Base-by-base conservation (phyloP, 2,113 vertebrate genomes). In the Nothobranchius kuhntae region DNA sequence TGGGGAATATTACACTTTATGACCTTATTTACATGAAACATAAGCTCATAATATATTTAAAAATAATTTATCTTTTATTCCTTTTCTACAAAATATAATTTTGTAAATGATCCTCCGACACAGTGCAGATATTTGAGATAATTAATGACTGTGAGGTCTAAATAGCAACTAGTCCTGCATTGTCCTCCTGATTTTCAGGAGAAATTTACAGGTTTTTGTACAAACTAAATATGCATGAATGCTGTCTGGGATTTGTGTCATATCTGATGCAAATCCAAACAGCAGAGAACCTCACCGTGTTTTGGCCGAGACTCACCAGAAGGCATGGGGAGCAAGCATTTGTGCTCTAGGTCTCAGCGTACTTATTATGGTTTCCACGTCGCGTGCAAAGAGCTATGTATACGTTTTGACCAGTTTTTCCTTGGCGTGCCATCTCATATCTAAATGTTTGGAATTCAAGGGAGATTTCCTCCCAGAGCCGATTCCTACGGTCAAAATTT, bases 11-110 rank as follows among this genome's bases (percentile, higher is more conserved):
- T 89, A 82, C 89, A 90, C 87, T 90, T 90, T 92, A 89, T 92
- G 63, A 92, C 66, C 86, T 89, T 92, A 92, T 93, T 90, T 93
- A 94, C 92, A 92, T 79, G 87, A 75, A 91, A 89, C 85, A 93
- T 83, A 91, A 90, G 89, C 89, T 91, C 74, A 89, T 90, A 90
- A 92, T 89, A 91, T 87, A 88, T 91, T 89, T 87, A 71, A 92
- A 91, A 94, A 93, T 93, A 94, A 94, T 92, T 94, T 93, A 93
- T 89, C 68, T 89, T 89, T 90, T 78, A 61, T 61, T 40, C 85
- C 82, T 89, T 84, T 81, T 88, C 90, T 86, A 91, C 83, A 92
- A 92, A 89, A 93, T 82, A 91, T 68, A 89, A 73, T 83, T 88
- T 90, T 89, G 83, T 91, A 91, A 87, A 93, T 73, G 79, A 88